These are phyloP conservation scores for Zonitis immaculata DNA, from an alignment of 2,888 invertebrate genomes.

Conservation along the genomic window DNA sequence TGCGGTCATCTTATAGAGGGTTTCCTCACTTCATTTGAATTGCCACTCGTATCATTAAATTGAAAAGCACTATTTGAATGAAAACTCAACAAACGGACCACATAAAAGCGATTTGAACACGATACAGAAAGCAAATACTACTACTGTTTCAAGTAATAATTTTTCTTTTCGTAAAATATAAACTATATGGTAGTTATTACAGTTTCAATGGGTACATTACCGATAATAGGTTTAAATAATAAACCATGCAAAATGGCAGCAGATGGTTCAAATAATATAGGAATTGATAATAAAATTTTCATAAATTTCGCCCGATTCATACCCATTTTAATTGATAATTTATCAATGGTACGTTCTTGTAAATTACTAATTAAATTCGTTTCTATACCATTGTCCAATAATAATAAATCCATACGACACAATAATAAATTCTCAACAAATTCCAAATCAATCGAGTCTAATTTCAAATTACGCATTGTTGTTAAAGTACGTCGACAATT, in stretches of 20 bases:
- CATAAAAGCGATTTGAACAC: too few relatives aligned
- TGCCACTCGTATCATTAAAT: too few relatives aligned
- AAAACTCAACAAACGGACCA: too few relatives aligned
- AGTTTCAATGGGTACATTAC: constrained; percentile 45
- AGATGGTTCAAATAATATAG: constrained; percentile 38
- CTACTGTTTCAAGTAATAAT: too few relatives aligned
- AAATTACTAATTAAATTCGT: constrained; percentile 25
- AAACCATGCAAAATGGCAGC: constrained; percentile 35
- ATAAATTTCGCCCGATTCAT: constrained; percentile 31
- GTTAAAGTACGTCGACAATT: constrained; percentile 28
- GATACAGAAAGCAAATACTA: too few relatives aligned
- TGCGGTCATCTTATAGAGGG: too few relatives aligned
- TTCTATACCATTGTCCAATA: constrained; percentile 33
- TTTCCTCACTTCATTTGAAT: too few relatives aligned
- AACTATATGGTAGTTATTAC: constrained; percentile 46
- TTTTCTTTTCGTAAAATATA: too few relatives aligned
- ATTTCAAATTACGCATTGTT: constrained; percentile 29
- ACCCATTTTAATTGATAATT: constrained; percentile 26
- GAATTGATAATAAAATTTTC: constrained; percentile 35
- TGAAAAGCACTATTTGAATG: too few relatives aligned
- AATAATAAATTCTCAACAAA: constrained; percentile 42
- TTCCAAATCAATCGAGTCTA: constrained; percentile 35
- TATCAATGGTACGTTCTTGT: constrained; percentile 28
- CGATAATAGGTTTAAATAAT: constrained; percentile 47
- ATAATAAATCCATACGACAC: constrained; percentile 37